Base-by-base conservation (phyloP, 2,888 invertebrate genomes). In the Parthenolecanium corni region DNA sequence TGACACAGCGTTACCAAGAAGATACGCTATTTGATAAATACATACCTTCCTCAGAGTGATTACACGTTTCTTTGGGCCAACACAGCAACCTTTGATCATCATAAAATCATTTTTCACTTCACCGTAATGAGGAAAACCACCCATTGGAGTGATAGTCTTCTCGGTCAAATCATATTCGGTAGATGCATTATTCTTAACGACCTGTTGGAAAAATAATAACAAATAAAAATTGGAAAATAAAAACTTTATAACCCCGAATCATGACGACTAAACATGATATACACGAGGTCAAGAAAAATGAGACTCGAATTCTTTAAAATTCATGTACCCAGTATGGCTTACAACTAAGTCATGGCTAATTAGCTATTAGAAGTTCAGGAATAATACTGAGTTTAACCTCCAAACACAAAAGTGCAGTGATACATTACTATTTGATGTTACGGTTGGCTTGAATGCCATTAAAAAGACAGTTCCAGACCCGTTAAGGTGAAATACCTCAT, bases 101-200 rank as follows among this genome's bases (percentile, higher is more conserved):
- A 99, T 77, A 73, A 89, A 99, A 77, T 99, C 98, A 74, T 97
- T 93, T 76, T 95, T 96, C 44, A 99, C 96, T 77, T 95, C 91
- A 76, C 98, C 98, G 76, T 99, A 99, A 74, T 98, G 97, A 66
- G 96, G 96, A 82, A 98, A 99, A 68, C 98, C 98, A 77, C 98
- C 98, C 93, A 99, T 93, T 21, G 98, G 98, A 4, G 96, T 99
- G 74, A 99, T 97, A 62, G 89, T 85, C 77, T 96, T 96, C 72
- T 93, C 92, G 40, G 93, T 91, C 69, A 92, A 78, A 78, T 96
- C 96, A 75, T 93, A 95, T 69, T 95, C 93, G 57, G 98, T 99
- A 2, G 90, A 88, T 53, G 94, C 98, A 76, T 97, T 99, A 79
- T 95, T 97, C 77, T 93, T 95, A 69, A 95, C 81, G 61, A 93